phyloP scores from a whole-genome alignment of 2,888 invertebrate genomes.

The Andrena haemorrhoa region DNA sequence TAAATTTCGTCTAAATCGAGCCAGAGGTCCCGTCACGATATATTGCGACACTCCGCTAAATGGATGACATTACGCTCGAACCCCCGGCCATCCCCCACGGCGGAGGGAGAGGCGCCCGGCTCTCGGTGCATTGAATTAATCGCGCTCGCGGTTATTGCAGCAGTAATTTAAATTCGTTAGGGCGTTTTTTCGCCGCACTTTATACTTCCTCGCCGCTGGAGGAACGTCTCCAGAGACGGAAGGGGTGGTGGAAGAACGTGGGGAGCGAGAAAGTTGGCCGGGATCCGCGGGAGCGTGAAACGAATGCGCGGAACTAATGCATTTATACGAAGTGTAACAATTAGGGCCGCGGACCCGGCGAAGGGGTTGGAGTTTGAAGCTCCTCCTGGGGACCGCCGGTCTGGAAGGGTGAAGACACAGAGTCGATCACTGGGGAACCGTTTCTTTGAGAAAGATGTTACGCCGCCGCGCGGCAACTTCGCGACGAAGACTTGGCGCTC shows the following conservation, averaged over 20 bases:
- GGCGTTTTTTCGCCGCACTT: constrained; percentile 33
- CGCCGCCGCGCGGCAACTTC: neutral
- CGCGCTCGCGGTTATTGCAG: constrained; percentile 51
- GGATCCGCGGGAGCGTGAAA: constrained; percentile 79
- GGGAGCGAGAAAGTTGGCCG: constrained; percentile 59
- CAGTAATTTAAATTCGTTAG: constrained; percentile 64
- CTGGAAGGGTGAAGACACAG: constrained; percentile 45
- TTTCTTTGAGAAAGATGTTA: constrained; percentile 43
- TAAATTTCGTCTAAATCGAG: neutral
- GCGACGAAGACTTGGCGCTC: constrained; percentile 12
- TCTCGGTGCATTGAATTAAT: constrained; percentile 51
- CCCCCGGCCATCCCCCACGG: neutral
- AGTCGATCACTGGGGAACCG: constrained; percentile 51
- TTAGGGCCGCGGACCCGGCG: constrained; percentile 68
- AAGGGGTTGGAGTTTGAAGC: constrained; percentile 39
- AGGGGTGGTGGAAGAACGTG: constrained; percentile 25
- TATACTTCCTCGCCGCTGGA: neutral
- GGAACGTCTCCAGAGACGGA: constrained; percentile 58
- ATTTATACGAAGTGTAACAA: constrained; percentile 84
- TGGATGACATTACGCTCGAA: constrained; percentile 3
- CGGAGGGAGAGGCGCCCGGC: constrained; percentile 4
- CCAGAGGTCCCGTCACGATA: neutral
- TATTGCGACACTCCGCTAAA: constrained; percentile 10
- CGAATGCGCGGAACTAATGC: constrained; percentile 82
- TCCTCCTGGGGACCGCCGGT: constrained; percentile 21